These are phyloP conservation scores for Homarus gammarus DNA, from an alignment of 2,888 invertebrate species.

Conservation along the genomic window DNA sequence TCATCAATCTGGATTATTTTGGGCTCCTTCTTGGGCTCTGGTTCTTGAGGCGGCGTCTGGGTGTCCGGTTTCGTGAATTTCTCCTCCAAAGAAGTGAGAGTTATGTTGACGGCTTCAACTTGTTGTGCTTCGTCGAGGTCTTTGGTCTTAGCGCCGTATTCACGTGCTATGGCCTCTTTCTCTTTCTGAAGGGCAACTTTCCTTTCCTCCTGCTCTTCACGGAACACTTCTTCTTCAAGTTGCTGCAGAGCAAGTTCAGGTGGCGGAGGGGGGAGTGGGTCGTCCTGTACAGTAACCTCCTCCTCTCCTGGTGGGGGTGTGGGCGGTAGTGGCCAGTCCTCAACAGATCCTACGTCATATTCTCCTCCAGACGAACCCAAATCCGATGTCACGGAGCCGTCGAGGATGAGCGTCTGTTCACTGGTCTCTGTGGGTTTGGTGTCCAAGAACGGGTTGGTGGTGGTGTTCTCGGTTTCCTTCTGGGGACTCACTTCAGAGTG, in stretches of 20 bases:
- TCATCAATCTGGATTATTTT: constrained; percentile 51
- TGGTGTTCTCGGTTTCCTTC: not conserved
- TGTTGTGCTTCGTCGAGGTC: not conserved
- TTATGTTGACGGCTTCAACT: constrained; percentile 62
- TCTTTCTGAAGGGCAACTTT: constrained; percentile 46
- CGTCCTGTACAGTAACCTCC: constrained; percentile 39
- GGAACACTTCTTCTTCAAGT: constrained; percentile 63
- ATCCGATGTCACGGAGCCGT: constrained; percentile 74
- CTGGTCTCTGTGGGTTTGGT: constrained; percentile 37
- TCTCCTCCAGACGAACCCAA: constrained; percentile 75
- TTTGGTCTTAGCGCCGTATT: constrained; percentile 30
- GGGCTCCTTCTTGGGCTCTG: constrained; percentile 7
- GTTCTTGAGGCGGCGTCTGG: not conserved
- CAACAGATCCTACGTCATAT: constrained; percentile 71
- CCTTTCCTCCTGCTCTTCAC: constrained; percentile 57
- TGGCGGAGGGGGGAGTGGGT: constrained; percentile 64
- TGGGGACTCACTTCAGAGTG: not conserved
- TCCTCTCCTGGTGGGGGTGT: constrained; percentile 57
- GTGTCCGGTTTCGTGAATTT: not conserved
- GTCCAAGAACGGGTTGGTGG: constrained; percentile 16
- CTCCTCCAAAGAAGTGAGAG: not conserved
- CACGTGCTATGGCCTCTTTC: constrained; percentile 33
- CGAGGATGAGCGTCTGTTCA: constrained; percentile 59
- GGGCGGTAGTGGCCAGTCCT: constrained; percentile 73
- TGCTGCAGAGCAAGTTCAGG: constrained; percentile 71